Evolutionary conservation across 2,888 invertebrate species (phyloP).

Genomic region (Drosophila bunnanda): DNA sequence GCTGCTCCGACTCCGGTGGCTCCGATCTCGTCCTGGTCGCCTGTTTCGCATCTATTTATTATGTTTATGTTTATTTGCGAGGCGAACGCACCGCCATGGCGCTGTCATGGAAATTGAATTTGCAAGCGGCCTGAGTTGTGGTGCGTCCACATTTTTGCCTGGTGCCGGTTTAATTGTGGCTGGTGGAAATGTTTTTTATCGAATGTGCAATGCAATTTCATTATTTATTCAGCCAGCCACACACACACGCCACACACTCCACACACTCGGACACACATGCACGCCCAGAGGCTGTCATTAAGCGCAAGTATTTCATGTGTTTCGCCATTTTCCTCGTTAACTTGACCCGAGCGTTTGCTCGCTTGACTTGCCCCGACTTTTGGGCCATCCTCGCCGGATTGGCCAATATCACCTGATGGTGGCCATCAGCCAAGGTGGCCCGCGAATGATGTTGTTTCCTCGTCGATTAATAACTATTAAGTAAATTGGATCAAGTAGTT

Average conservation of each 20-base stretch:
- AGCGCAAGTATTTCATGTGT: slow-evolving; percentile 48
- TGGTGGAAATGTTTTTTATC: slow-evolving; percentile 58
- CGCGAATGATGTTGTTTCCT: slow-evolving; percentile 55
- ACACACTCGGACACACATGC: slow-evolving; percentile 13
- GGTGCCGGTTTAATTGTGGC: slow-evolving; percentile 59
- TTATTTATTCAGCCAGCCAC: slow-evolving; percentile 42
- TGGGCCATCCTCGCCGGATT: slow-evolving; percentile 40
- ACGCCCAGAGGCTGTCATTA: slow-evolving; percentile 35
- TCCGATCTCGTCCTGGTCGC: slow-evolving; percentile 52
- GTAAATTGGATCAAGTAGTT: slow-evolving; percentile 36
- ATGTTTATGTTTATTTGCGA: slow-evolving; percentile 41
- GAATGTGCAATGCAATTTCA: slow-evolving; percentile 61
- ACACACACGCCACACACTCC: neutral
- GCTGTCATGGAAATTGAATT: slow-evolving; percentile 66
- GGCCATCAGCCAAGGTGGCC: slow-evolving; percentile 14
- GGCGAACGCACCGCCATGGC: slow-evolving; percentile 26
- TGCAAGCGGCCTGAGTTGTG: slow-evolving; percentile 24
- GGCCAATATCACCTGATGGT: slow-evolving; percentile 24
- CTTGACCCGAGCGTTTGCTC: slow-evolving; percentile 21
- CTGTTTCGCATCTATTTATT: slow-evolving; percentile 22
- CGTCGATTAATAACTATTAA: slow-evolving; percentile 55
- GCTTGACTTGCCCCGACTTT: slow-evolving; percentile 44
- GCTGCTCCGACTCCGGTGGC: slow-evolving; percentile 25
- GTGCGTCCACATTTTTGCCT: slow-evolving; percentile 61
- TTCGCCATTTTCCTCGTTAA: slow-evolving; percentile 59